Evolutionary conservation across 2,888 invertebrate genomes (phyloP).

Genomic region (Hirtodrosophila cameraria): DNA sequence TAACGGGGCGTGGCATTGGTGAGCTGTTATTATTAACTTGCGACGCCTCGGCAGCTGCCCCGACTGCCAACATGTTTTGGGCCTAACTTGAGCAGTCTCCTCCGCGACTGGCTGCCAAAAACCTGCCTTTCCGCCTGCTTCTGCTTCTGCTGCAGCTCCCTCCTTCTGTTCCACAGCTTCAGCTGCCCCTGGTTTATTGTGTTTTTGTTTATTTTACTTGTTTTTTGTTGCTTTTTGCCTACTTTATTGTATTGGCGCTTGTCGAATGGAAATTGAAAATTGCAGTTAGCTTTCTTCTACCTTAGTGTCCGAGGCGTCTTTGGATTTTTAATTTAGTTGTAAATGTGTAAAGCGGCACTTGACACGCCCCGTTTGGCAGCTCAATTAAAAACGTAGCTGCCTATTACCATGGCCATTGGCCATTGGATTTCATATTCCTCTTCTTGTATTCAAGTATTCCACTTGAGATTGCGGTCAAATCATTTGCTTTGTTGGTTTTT

Average conservation of each 20-base stretch:
- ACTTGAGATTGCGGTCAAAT: constrained; percentile 52
- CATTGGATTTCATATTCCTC: constrained; percentile 34
- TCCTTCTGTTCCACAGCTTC: neutral
- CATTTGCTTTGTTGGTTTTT: constrained; percentile 57
- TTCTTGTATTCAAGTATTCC: constrained; percentile 33
- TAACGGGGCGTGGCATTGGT: constrained; percentile 33
- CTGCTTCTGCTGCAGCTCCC: neutral
- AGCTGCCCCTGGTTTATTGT: constrained; percentile 5
- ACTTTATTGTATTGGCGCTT: constrained; percentile 74
- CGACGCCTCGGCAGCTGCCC: constrained; percentile 40
- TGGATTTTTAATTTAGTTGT: constrained; percentile 80
- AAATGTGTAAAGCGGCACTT: constrained; percentile 82
- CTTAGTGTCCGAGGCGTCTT: constrained; percentile 1
- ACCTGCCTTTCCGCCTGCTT: constrained; percentile 1
- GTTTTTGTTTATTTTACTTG: constrained; percentile 15
- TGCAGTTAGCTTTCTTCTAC: constrained; percentile 73
- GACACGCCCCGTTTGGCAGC: constrained; percentile 83
- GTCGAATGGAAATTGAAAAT: constrained; percentile 80
- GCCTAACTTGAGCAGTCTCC: constrained; percentile 56
- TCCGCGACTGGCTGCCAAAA: constrained; percentile 19
- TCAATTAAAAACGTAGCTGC: constrained; percentile 82
- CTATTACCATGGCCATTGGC: constrained; percentile 63
- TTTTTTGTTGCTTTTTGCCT: constrained; percentile 54
- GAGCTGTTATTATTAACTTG: constrained; percentile 38
- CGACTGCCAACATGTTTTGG: constrained; percentile 68